These are phyloP conservation scores for Caenorhabditis inopinata DNA, from an alignment of 1,140 invertebrate species.

Conservation along the genomic window DNA sequence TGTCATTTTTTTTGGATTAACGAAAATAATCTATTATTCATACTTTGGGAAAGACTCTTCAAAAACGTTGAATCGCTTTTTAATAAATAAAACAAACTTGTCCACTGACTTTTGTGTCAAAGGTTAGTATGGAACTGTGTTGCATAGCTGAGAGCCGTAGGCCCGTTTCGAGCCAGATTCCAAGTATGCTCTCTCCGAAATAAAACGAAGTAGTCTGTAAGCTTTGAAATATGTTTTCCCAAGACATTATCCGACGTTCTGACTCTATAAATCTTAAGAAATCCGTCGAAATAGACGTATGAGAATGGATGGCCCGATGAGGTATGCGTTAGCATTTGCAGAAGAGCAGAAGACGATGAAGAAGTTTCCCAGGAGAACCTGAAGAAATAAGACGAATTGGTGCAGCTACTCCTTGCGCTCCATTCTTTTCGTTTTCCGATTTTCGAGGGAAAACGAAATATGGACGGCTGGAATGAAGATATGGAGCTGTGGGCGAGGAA, in stretches of 20 bases:
- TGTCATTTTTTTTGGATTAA: too few species aligned
- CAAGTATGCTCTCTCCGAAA: too few species aligned
- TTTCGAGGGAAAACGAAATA: background rate
- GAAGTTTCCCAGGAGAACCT: background rate
- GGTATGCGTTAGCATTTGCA: background rate
- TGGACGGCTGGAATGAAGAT: background rate
- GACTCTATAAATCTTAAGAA: background rate
- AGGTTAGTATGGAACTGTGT: too few species aligned
- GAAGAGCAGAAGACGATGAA: background rate
- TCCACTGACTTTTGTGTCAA: too few species aligned
- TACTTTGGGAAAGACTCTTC: too few species aligned
- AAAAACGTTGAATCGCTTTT: too few species aligned
- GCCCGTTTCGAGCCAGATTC: too few species aligned
- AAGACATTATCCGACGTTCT: background rate
- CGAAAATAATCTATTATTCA: too few species aligned
- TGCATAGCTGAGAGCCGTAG: too few species aligned
- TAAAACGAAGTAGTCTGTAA: too few species aligned
- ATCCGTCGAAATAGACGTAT: background rate
- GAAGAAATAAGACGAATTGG: constrained; percentile 10
- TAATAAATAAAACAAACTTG: too few species aligned
- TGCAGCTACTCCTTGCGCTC: background rate
- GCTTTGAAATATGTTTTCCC: too few species aligned
- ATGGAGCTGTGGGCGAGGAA: background rate
- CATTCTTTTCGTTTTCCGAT: background rate
- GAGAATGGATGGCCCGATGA: background rate